Conservation (phyloP, 2,888 invertebrate species). For the Pediacus dermestoides region DNA sequence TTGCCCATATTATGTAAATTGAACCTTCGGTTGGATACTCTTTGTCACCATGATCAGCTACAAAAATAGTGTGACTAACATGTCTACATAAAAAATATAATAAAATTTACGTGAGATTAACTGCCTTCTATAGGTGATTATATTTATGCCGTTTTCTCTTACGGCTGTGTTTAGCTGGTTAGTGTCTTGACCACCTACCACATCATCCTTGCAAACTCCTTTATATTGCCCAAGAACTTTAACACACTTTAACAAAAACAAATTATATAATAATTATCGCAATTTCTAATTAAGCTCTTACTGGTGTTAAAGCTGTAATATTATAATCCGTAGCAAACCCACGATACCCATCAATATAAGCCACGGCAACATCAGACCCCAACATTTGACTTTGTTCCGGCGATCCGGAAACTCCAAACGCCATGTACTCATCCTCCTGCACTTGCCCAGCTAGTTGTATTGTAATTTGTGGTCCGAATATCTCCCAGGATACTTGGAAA, state of each 20-base stretch:
- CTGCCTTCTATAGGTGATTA: conserved; percentile 73
- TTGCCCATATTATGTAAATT: conserved; percentile 74
- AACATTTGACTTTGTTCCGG: conserved; percentile 70
- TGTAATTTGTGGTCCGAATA: conserved; percentile 84
- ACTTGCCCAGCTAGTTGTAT: conserved; percentile 78
- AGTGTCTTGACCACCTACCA: conserved; percentile 77
- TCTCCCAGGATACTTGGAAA: conserved; percentile 83
- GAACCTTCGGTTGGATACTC: conserved; percentile 61
- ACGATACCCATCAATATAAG: conserved; percentile 67
- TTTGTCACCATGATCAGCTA: conserved; percentile 76
- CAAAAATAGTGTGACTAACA: background rate
- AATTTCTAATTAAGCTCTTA: conserved; percentile 45
- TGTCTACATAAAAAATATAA: too few relatives aligned
- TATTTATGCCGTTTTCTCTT: conserved; percentile 71
- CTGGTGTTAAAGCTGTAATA: conserved; percentile 76
- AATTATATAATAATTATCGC: conserved; percentile 1
- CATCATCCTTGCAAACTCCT: conserved; percentile 81
- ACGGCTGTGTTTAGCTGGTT: conserved; percentile 74
- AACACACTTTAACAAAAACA: conserved; percentile 60
- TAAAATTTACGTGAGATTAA: conserved; percentile 65
- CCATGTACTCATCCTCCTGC: conserved; percentile 75
- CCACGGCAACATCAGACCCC: conserved; percentile 79
- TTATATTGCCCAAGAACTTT: conserved; percentile 81
- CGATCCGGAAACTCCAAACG: conserved; percentile 83
- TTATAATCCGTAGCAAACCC: conserved; percentile 81